Evolutionary conservation across 2,797 vertebrate species (phyloP), one percentile per base, ranked within the genome.

Genomic region (Ara ararauna): DNA sequence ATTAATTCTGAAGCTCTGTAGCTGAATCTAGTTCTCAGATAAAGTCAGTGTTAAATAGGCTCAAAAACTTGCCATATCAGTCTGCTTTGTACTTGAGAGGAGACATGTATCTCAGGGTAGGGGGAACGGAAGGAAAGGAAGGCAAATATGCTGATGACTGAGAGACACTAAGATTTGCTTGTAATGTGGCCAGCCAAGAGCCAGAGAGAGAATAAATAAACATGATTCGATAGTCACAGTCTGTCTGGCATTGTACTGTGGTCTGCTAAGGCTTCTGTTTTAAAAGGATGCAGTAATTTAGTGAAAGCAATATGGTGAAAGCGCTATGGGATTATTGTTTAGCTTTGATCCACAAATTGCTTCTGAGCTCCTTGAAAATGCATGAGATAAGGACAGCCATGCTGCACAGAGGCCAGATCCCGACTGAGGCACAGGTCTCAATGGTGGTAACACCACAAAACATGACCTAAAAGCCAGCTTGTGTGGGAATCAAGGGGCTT

Each of bases 141-240:
- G 73, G 87, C 87, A 95, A 92, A 93, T 85, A 91, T 45, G 77
- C 88, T 94, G 94, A 91, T 90, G 91, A 10, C 94, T 86, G 93
- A 95, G 90, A 96, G 90, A 96, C 93, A 94, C 84, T 76, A 26
- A 94, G 87, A 94, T 90, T 87, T 93, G 89, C 80, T 94, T 94
- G 83, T 87, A 94, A 93, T 72, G 91, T 60, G 87, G 93, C 91
- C 94, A 96, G 91, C 89, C 88, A 95, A 96, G 92, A 96, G 91
- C 94, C 91, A 94, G 88, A 73, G 94, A 85, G 89, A 90, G 95
- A 96, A 94, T 96, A 96, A 96, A 97, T 95, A 96, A 96, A 94
- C 91, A 93, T 71, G 84, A 95, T 96, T 94, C 90, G 71, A 80
- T 82, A 93, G 89, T 94, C 91, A 96, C 83, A 96, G 80, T 94